Evolutionary conservation across 2,888 invertebrate species (phyloP).

Genomic region (Mesorhabditis sp.): DNA sequence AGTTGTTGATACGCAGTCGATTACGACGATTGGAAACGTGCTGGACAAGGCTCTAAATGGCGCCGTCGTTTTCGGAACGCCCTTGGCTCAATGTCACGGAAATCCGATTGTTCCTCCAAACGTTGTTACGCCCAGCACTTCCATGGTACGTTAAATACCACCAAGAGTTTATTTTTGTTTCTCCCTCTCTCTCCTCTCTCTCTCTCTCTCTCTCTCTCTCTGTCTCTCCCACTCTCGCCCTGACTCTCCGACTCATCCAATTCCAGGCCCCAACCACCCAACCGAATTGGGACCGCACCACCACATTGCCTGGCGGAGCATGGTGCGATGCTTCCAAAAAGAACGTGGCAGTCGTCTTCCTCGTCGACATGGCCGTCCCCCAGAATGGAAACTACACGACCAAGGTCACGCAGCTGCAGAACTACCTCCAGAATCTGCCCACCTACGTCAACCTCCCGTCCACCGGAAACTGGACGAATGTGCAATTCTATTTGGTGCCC

Average conservation of each 20-base stretch:
- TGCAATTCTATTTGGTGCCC: not conserved
- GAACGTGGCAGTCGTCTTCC: not conserved
- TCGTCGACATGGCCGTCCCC: not conserved
- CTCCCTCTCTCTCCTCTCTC: too few relatives aligned
- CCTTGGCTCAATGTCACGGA: not conserved
- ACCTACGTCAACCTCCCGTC: not conserved
- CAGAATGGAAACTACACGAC: not conserved
- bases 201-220: too few relatives aligned
- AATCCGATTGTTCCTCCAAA: not conserved
- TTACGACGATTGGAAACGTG: not conserved
- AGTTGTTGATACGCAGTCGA: not conserved
- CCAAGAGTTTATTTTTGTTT: too few relatives aligned
- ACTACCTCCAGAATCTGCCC: not conserved
- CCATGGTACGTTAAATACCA: not conserved
- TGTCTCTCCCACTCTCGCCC: too few relatives aligned
- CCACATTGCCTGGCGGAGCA: not conserved
- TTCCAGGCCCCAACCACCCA: not conserved
- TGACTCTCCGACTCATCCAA: not conserved
- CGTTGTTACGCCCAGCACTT: not conserved
- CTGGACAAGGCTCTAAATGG: not conserved
- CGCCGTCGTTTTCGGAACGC: not conserved
- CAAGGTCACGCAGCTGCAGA: not conserved
- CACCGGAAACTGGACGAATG: not conserved
- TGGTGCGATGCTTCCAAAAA: not conserved
- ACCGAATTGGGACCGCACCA: not conserved